phyloP scores from a whole-genome alignment of 2,888 invertebrate species.

The Eupithecia vulgata region DNA sequence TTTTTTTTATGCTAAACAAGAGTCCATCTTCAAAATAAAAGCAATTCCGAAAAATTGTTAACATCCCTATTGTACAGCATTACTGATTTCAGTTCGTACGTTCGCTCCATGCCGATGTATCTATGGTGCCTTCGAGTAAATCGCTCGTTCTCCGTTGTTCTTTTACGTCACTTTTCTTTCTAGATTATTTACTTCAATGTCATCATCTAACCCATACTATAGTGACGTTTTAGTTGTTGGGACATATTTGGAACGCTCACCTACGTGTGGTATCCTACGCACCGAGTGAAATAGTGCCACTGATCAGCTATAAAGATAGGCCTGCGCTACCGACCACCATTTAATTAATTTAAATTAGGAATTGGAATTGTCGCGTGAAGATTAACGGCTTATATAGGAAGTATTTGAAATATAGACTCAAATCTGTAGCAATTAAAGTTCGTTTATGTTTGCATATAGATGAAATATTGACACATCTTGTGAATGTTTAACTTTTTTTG shows the following conservation, averaged over 20 bases:
- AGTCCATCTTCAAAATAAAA: too few species aligned
- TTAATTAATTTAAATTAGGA: conserved; percentile 65
- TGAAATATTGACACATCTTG: neutral
- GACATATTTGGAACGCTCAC: conserved; percentile 18
- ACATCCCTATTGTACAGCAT: too few species aligned
- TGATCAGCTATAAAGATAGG: conserved; percentile 78
- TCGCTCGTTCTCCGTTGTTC: neutral
- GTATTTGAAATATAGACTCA: neutral
- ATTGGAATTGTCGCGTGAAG: conserved; percentile 37
- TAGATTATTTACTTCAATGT: neutral
- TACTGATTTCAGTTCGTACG: neutral
- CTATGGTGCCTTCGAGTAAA: neutral
- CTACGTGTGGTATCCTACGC: conserved; percentile 63
- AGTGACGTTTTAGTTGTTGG: neutral
- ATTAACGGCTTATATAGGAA: neutral
- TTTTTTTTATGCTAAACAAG: too few species aligned
- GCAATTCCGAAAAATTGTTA: too few species aligned
- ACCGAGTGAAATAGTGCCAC: conserved; percentile 60
- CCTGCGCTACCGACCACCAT: conserved; percentile 72
- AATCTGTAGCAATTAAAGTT: neutral
- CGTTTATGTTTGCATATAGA: neutral
- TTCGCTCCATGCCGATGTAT: neutral
- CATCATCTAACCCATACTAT: neutral
- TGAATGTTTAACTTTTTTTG: neutral
- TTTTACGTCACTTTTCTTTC: neutral